Evolutionary conservation across 2,797 vertebrate genomes (phyloP).

Genomic region (Pseudomugil gertrudae): DNA sequence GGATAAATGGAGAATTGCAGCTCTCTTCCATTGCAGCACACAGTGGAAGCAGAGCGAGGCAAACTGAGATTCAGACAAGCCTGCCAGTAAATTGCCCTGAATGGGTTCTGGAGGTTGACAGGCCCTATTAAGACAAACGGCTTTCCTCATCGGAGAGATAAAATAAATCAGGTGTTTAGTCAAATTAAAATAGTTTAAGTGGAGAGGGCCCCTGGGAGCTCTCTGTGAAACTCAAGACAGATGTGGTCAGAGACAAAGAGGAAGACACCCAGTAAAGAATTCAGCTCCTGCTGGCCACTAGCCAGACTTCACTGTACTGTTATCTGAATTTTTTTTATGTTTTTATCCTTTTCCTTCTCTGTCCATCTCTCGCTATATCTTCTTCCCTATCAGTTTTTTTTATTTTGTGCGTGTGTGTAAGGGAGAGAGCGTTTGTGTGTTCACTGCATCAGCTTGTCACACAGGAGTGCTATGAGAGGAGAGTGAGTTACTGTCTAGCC

Average conservation of each 20-base stretch:
- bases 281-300: slow-evolving; percentile 75
- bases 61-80: slow-evolving; percentile 79
- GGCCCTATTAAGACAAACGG: slow-evolving; percentile 99
- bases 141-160: slow-evolving; percentile 99
- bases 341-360: slow-evolving; percentile 48
- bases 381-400: slow-evolving; percentile 53
- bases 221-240: slow-evolving; percentile 97
- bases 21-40: slow-evolving; percentile 89
- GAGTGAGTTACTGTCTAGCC: slow-evolving; percentile 84
- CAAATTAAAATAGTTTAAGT: slow-evolving; percentile 99
- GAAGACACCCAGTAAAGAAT: slow-evolving; percentile 91
- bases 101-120: slow-evolving; percentile 97
- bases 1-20: slow-evolving; percentile 94
- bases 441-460: slow-evolving; percentile 78
- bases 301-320: slow-evolving; percentile 75
- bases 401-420: background rate
- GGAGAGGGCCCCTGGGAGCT: slow-evolving; percentile 95
- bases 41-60: slow-evolving; percentile 77
- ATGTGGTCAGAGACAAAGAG: slow-evolving; percentile 94
- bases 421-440: slow-evolving; percentile 27
- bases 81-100: slow-evolving; percentile 96
- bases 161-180: slow-evolving; percentile 99
- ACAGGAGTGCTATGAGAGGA: slow-evolving; percentile 75
- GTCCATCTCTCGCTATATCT: slow-evolving; percentile 27
- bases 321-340: slow-evolving; percentile 53